These are phyloP conservation scores for Zonitis immaculata DNA, from an alignment of 2,888 invertebrate species.

Conservation along the genomic window DNA sequence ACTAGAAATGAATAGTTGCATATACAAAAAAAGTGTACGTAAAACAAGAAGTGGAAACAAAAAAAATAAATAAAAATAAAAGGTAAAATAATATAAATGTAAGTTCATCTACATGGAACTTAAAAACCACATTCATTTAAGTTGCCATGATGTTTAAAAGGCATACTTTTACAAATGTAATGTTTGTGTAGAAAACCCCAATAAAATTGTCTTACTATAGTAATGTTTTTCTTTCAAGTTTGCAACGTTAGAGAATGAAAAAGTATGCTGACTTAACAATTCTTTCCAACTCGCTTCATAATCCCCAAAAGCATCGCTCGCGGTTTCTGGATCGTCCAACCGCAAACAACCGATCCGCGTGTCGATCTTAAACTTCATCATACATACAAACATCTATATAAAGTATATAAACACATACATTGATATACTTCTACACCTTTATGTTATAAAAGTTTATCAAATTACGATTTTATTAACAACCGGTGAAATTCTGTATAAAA, in stretches of 20 bases:
- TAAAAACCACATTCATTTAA: conserved; percentile 29
- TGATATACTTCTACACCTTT: conserved; percentile 8
- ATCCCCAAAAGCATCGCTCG: conserved; percentile 37
- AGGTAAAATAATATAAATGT: not conserved
- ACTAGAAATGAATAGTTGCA: conserved; percentile 30
- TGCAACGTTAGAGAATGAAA: conserved; percentile 32
- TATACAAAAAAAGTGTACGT: conserved; percentile 18
- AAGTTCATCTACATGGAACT: conserved; percentile 25
- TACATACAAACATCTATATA: not conserved
- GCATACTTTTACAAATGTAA: conserved; percentile 27
- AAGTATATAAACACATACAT: not conserved
- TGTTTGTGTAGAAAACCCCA: conserved; percentile 34
- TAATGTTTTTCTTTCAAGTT: conserved; percentile 35
- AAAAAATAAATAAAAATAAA: not conserved
- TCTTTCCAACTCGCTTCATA: conserved; percentile 39
- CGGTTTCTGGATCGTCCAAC: conserved; percentile 32
- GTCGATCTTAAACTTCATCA: conserved; percentile 15
- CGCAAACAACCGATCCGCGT: conserved; percentile 25
- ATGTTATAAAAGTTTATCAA: conserved; percentile 18
- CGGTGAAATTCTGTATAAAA: conserved; percentile 3
- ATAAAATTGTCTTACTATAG: conserved; percentile 37
- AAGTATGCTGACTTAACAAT: conserved; percentile 43
- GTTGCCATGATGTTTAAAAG: conserved; percentile 30
- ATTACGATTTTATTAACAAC: conserved; percentile 19
- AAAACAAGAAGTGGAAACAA: not conserved